These are phyloP conservation scores for Paramormyrops kingsleyae DNA, from an alignment of 2,113 vertebrate species.

Conservation along the genomic window DNA sequence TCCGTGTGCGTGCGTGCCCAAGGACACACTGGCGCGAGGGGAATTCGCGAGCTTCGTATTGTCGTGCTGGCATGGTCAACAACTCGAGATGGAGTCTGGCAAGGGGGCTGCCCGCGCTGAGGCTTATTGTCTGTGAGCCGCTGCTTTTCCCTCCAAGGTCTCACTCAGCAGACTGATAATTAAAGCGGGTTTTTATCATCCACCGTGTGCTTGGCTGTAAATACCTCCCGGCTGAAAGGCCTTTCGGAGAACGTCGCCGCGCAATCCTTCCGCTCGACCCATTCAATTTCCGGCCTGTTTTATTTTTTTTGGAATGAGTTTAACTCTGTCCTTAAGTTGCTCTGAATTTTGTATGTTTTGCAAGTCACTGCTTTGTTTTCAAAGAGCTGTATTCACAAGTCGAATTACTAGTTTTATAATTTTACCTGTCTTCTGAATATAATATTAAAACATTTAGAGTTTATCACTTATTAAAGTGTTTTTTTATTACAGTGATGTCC, in stretches of 20 bases:
- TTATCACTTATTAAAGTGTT: background rate
- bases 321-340: background rate
- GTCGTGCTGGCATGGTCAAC: slow-evolving; percentile 44
- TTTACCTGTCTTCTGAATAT: background rate
- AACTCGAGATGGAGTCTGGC: slow-evolving; percentile 50
- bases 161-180: slow-evolving; percentile 58
- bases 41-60: slow-evolving; percentile 59
- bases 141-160: slow-evolving; percentile 62
- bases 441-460: background rate
- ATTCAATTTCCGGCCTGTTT: background rate
- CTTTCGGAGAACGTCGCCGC: background rate
- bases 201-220: slow-evolving; percentile 42
- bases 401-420: background rate
- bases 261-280: background rate
- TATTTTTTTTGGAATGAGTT: slow-evolving; percentile 1
- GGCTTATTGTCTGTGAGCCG: slow-evolving; percentile 53
- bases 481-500: background rate
- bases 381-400: background rate
- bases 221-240: slow-evolving; percentile 2
- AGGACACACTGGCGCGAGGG: slow-evolving; percentile 45
- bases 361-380: background rate
- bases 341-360: background rate
- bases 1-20: slow-evolving; percentile 23
- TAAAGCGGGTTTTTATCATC: slow-evolving; percentile 46
- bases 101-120: slow-evolving; percentile 48